Conservation (phyloP, 2,113 vertebrate genomes). For the Noturus placidus region DNA sequence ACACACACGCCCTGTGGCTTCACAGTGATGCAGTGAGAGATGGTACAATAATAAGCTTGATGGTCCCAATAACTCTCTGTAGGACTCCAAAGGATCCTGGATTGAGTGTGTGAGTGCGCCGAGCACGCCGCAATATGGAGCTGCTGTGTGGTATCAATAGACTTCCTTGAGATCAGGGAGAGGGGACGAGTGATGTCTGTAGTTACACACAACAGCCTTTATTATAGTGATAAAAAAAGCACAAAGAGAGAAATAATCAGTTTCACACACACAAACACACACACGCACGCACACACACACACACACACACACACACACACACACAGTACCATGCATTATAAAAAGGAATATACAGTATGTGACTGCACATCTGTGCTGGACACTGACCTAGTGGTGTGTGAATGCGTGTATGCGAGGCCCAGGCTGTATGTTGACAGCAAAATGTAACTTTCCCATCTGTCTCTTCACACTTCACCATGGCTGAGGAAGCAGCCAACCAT, state of each 20-base stretch:
- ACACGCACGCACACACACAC: neutral
- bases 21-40: conserved; percentile 1
- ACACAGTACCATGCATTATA: neutral
- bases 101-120: neutral
- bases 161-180: neutral
- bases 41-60: conserved; percentile 10
- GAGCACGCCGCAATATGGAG: neutral
- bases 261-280: neutral
- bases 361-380: conserved; percentile 1
- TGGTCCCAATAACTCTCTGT: neutral
- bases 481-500: conserved; percentile 45
- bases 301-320: conserved; percentile 2
- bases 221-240: conserved; percentile 7
- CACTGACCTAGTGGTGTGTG: conserved; percentile 9
- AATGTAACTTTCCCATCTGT: conserved; percentile 39
- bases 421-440: conserved; percentile 33
- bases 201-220: conserved; percentile 4
- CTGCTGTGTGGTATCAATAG: neutral
- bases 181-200: neutral
- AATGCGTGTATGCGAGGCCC: conserved; percentile 6
- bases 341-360: neutral
- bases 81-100: neutral
- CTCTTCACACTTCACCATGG: conserved; percentile 42
- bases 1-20: neutral
- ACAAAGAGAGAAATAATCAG: neutral